These are phyloP conservation scores for Pangasius djambal DNA, from an alignment of 2,797 vertebrate species.

Conservation along the genomic window DNA sequence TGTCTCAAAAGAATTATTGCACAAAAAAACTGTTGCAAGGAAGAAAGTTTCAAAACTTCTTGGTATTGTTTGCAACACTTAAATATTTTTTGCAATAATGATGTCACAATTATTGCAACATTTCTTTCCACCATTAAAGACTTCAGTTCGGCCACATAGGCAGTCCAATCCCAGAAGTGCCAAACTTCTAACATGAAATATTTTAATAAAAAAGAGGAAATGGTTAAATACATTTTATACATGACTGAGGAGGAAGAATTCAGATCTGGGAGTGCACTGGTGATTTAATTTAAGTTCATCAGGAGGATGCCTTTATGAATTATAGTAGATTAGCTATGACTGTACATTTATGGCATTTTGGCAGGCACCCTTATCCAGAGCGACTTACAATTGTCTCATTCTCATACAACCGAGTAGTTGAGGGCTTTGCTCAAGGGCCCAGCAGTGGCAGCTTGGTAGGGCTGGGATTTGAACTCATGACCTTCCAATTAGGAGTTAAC, in stretches of 20 bases:
- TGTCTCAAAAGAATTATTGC: not conserved
- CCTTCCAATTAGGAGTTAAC: too few relatives aligned
- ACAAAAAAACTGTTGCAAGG: not conserved
- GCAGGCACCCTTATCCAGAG: too few relatives aligned
- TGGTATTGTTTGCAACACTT: not conserved
- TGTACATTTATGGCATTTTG: not conserved
- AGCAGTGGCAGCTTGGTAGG: too few relatives aligned
- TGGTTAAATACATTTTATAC: not conserved
- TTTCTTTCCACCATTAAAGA: not conserved
- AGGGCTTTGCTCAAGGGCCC: too few relatives aligned
- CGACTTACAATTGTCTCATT: too few relatives aligned
- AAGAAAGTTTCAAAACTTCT: not conserved
- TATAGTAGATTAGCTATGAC: not conserved
- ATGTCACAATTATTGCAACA: not conserved
- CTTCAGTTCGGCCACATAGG: not conserved
- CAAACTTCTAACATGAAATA: not conserved
- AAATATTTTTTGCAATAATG: not conserved
- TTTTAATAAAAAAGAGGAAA: not conserved
- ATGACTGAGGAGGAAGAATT: not conserved
- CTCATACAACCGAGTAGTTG: too few relatives aligned
- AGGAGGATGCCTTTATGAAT: not conserved
- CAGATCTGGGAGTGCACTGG: not conserved
- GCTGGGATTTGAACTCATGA: too few relatives aligned
- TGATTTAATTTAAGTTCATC: not conserved
- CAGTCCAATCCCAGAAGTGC: not conserved